Conservation (phyloP, 2,797 vertebrate species). For the Epinephelus malabaricus region DNA sequence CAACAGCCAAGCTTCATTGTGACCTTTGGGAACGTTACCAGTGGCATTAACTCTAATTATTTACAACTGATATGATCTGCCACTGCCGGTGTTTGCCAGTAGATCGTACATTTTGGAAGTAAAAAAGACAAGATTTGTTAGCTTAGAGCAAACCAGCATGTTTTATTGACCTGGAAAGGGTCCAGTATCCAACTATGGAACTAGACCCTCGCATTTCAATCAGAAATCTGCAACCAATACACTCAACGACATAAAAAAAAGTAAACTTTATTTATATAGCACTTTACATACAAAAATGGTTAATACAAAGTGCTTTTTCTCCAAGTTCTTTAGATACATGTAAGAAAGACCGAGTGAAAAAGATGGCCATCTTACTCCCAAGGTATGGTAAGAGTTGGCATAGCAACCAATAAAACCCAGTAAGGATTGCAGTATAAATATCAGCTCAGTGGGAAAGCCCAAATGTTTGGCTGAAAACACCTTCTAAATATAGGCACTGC, state of each 20-base stretch:
- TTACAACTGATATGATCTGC: not conserved
- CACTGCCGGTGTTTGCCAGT: not conserved
- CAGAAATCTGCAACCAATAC: too few relatives aligned
- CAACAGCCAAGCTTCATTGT: not conserved
- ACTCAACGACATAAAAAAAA: too few relatives aligned
- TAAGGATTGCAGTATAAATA: not conserved
- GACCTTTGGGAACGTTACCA: conserved; percentile 1
- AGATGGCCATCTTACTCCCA: not conserved
- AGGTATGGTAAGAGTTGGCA: conserved; percentile 41
- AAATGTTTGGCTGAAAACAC: conserved; percentile 6
- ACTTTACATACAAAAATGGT: too few relatives aligned
- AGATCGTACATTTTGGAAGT: not conserved
- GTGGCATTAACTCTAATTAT: not conserved
- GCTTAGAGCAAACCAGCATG: not conserved
- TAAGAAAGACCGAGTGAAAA: not conserved
- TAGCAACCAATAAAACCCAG: conserved; percentile 31
- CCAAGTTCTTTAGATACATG: not conserved
- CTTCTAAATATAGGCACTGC: conserved; percentile 8
- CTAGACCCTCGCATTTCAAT: too few relatives aligned
- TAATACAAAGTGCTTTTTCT: too few relatives aligned
- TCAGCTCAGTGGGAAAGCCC: conserved; percentile 39
- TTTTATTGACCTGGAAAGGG: not conserved
- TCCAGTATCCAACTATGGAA: too few relatives aligned
- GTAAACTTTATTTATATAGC: too few relatives aligned
- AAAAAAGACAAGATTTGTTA: not conserved